These are phyloP conservation scores for Pachycephala philippinensis DNA, from an alignment of 2,113 vertebrate genomes.

Conservation along the genomic window DNA sequence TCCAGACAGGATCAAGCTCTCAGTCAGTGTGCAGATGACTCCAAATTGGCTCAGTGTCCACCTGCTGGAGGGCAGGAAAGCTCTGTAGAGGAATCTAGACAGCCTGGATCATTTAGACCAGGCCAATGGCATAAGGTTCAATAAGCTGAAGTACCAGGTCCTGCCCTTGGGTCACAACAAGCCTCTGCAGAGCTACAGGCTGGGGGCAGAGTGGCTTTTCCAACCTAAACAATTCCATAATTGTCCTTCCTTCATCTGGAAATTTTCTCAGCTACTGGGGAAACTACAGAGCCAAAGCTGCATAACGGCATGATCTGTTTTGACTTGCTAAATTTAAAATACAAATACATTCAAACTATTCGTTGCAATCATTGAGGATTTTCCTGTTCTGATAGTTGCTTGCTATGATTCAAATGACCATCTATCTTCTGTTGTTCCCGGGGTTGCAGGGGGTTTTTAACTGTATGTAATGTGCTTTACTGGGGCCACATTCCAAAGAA, in stretches of 20 bases:
- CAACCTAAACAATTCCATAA: neutral
- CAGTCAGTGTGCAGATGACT: neutral
- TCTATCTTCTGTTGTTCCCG: neutral
- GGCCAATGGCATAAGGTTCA: neutral
- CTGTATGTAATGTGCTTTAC: neutral
- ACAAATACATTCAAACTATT: neutral
- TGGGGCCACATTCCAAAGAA: neutral
- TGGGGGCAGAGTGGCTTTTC: neutral
- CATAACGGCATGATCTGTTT: neutral
- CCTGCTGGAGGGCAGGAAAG: neutral
- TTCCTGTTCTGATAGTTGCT: neutral
- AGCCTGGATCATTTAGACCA: neutral
- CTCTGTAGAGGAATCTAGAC: neutral
- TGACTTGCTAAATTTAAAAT: neutral
- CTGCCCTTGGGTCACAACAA: neutral
- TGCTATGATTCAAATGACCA: neutral
- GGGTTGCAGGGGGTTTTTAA: fast-evolving
- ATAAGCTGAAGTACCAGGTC: neutral
- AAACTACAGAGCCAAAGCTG: neutral
- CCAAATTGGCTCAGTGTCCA: too few species aligned
- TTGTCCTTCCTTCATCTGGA: neutral
- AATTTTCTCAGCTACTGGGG: neutral
- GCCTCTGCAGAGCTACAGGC: neutral
- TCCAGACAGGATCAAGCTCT: fast-evolving
- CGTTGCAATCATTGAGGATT: neutral